Evolutionary conservation across 2,113 vertebrate genomes (phyloP).

Genomic region (Megaleporinus macrocephalus): DNA sequence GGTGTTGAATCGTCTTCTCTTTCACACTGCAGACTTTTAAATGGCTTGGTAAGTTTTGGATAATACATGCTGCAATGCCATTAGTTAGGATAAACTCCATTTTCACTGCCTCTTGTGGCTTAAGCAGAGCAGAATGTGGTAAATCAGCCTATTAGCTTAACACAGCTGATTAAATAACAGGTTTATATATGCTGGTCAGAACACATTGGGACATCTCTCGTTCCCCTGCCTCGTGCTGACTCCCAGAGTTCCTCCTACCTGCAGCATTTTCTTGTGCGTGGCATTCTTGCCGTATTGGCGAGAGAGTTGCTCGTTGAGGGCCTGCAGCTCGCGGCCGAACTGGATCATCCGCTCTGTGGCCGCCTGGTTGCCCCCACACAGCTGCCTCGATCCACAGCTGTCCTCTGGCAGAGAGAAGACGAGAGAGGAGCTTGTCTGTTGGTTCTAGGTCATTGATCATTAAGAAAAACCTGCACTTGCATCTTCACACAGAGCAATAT

Average conservation of each 20-base stretch:
- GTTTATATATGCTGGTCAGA: too few relatives aligned
- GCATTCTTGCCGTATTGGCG: slow-evolving; percentile 93
- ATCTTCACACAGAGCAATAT: background rate
- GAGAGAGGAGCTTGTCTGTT: slow-evolving; percentile 1
- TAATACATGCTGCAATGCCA: too few relatives aligned
- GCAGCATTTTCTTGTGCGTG: slow-evolving; percentile 88
- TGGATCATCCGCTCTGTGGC: slow-evolving; percentile 98
- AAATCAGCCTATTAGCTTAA: too few relatives aligned
- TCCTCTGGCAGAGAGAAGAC: slow-evolving; percentile 77
- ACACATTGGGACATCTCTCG: too few relatives aligned
- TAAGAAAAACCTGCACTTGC: background rate
- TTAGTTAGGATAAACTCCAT: background rate
- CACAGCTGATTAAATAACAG: too few relatives aligned
- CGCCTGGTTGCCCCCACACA: slow-evolving; percentile 94
- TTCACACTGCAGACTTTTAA: too few relatives aligned
- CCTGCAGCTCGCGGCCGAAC: slow-evolving; percentile 95
- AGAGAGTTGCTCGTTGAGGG: slow-evolving; percentile 92
- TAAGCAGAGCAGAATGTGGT: background rate
- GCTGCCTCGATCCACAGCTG: slow-evolving; percentile 85
- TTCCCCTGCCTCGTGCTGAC: background rate
- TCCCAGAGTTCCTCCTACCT: slow-evolving; percentile 69
- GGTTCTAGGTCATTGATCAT: background rate
- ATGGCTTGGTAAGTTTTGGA: too few relatives aligned
- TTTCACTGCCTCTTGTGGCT: background rate
- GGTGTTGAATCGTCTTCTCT: background rate